Evolutionary conservation across 2,888 invertebrate species (phyloP).

Genomic region (Ptilodon capucinus): DNA sequence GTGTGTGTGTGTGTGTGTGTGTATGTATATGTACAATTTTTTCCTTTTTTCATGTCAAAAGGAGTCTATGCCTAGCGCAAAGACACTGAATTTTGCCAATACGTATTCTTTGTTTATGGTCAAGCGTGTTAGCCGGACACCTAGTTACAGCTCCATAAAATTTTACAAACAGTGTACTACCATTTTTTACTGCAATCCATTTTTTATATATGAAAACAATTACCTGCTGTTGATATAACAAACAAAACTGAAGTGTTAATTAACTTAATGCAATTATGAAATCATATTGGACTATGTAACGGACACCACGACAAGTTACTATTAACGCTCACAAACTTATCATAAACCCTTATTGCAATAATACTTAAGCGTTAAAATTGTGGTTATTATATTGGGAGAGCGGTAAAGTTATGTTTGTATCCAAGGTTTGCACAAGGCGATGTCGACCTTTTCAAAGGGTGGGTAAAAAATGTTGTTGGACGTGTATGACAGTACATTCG

Average conservation of each 20-base stretch:
- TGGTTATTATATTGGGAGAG: not conserved
- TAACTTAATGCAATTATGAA: conserved; percentile 63
- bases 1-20: no score
- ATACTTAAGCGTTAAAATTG: conserved; percentile 2
- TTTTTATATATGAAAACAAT: conserved; percentile 36
- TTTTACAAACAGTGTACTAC: conserved; percentile 20
- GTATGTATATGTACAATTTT: no score
- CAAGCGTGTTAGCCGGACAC: conserved; percentile 10
- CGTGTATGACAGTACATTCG: conserved; percentile 43
- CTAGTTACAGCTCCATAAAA: conserved; percentile 13
- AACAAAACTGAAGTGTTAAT: conserved; percentile 58
- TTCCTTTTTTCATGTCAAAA: no score
- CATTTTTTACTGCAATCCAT: conserved; percentile 21
- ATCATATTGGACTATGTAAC: conserved; percentile 45
- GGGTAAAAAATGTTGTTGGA: conserved; percentile 50
- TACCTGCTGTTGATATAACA: conserved; percentile 48
- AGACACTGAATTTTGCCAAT: no score
- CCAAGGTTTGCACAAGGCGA: conserved; percentile 36
- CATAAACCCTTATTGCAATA: not conserved
- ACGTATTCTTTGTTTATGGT: no score
- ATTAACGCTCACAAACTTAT: not conserved
- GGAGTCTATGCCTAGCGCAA: no score
- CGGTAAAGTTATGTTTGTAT: conserved; percentile 9
- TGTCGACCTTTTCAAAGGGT: conserved; percentile 59
- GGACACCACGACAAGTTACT: conserved; percentile 23